Percentiles rank a stretch among this genome's conserved stretches.
Conservation (phyloP, 2,797 vertebrate species). For the Podarcis lilfordi region DNA sequence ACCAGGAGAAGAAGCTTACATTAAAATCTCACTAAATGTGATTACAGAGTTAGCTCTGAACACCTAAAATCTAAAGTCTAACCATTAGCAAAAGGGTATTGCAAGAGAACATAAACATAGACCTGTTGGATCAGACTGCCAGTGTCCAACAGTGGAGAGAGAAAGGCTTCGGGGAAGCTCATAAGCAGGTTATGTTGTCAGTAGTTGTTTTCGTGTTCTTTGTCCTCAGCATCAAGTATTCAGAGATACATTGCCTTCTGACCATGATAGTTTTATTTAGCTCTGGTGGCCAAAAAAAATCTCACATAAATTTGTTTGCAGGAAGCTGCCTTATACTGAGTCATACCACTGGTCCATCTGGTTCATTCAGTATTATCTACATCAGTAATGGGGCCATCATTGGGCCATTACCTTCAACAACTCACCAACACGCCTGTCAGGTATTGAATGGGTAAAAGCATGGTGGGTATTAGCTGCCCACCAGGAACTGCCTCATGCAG, state of each 20-base stretch:
- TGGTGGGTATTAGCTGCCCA: too few relatives aligned
- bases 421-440: too few relatives aligned
- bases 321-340: too few relatives aligned
- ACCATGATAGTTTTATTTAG: neutral
- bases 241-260: neutral
- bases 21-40: neutral
- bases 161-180: neutral
- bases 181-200: neutral
- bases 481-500: too few relatives aligned
- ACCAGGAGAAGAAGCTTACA: neutral
- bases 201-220: neutral
- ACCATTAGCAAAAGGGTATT: neutral
- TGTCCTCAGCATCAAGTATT: neutral
- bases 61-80: neutral
- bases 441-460: too few relatives aligned
- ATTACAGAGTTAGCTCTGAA: neutral
- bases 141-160: neutral
- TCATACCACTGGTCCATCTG: too few relatives aligned
- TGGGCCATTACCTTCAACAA: too few relatives aligned
- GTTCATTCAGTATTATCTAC: too few relatives aligned
- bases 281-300: neutral
- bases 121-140: neutral
- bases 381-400: too few relatives aligned
- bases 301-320: too few relatives aligned
- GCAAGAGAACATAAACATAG: neutral